phyloP scores from a whole-genome alignment of 2,888 invertebrate species.

The Phoenoteleia sp. region DNA sequence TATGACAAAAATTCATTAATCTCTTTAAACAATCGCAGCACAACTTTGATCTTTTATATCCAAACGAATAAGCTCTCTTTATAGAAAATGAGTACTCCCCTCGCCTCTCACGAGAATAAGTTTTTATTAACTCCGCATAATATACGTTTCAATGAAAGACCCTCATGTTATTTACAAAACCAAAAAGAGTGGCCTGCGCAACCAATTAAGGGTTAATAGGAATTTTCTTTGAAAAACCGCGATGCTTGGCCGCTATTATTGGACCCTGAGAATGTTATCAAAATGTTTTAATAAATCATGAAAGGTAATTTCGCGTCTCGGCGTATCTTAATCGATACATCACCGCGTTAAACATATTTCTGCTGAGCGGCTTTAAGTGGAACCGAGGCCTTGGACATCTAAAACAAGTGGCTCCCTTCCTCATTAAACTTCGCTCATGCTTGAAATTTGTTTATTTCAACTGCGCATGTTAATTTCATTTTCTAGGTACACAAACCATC shows the following conservation, averaged over 20 bases:
- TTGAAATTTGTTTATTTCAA: background rate
- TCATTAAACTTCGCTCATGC: background rate
- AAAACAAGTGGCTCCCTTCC: no score
- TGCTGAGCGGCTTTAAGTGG: conserved; percentile 21
- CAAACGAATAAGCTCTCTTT: conserved; percentile 45
- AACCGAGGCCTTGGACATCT: background rate
- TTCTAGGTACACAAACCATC: no score
- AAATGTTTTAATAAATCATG: conserved; percentile 69
- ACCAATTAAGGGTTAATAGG: conserved; percentile 52
- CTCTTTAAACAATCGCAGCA: conserved; percentile 39
- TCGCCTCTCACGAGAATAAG: background rate
- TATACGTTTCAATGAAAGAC: conserved; percentile 56
- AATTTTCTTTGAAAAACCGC: conserved; percentile 58
- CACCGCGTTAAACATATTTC: conserved; percentile 39
- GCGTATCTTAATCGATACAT: conserved; percentile 68
- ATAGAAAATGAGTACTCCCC: conserved; percentile 44
- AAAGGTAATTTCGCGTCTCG: conserved; percentile 55
- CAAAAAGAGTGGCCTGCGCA: conserved; percentile 23
- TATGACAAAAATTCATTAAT: conserved; percentile 30
- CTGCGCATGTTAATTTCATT: no score
- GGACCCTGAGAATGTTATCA: conserved; percentile 62
- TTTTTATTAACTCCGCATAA: conserved; percentile 48
- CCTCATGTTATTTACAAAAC: conserved; percentile 41
- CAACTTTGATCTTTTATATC: conserved; percentile 14
- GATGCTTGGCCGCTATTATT: conserved; percentile 42